Evolutionary conservation across 2,113 vertebrate species (phyloP), one percentile per base, ranked within the genome.

Genomic region (Pomatorhinus ruficollis): DNA sequence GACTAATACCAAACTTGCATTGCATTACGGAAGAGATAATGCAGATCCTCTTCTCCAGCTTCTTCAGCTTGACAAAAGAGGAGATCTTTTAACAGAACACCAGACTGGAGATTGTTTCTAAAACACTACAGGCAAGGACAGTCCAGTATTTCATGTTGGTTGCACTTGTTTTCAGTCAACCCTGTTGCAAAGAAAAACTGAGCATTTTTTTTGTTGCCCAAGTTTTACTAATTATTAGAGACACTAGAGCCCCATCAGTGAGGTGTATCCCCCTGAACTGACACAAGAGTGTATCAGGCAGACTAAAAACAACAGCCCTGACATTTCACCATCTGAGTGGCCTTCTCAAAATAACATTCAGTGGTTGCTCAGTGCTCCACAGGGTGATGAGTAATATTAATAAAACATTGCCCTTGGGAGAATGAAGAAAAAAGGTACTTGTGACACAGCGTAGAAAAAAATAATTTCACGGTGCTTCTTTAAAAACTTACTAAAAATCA

Each of bases 301-400:
- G 31, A 56, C 74, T 77, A 49, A 52, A 86, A 57, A 79, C 47
- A 90, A 77, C 47, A 88, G 68, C 39, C 56, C n/a, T 63, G 71
- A 87, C 74, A 86, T 91, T 95, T 94, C 54, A 69, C 54, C 74
- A 40, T 70, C 85, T 65, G 56, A 81, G 75, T 91, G 85, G 52
- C 61, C 64, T 85, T 91, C 75, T 91, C 64, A 88, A 93, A 94
- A 66, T 72, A 72, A 42, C 30, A 16, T 72, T 78, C 57, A 18
- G 1, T 63, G 42, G 69, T 93, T 90, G 52, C 30, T 88, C 52
- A 53, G 52, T 61, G 8, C 18, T 42, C 56, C 14, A n/a, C 25
- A 31, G 30, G n/a, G 42, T 74, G 31, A 50, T 64, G 30, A 70
- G 11, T 74, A 71, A 63, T 52, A 64, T 66, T 52, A 83, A 66